Evolutionary conservation across 2,888 invertebrate genomes (phyloP), one percentile per base, ranked within the genome.

Genomic region (Rotaria socialis): DNA sequence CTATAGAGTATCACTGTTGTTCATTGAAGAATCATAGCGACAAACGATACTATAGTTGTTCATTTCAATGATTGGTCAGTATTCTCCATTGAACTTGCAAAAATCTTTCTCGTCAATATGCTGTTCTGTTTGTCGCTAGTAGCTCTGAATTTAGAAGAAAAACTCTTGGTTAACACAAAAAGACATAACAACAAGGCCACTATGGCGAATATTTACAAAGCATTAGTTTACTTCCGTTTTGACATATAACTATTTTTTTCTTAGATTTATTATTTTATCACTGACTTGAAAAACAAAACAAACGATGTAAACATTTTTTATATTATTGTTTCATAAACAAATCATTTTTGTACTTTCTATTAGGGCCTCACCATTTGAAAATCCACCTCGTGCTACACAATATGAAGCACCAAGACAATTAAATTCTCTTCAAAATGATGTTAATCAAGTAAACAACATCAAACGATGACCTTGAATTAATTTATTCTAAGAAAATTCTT

Each of bases 51-150:
- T 41, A 8, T 8, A 16, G 7, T 67, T 7, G 35, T 67, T 67
- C 35, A 67, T 19, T 2, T 19, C 35, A 67, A 35, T 67, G 67
- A 67, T 67, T 67, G 67, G 67, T 67, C 35, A 35, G 19, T 3
- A 67, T 11, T 35, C 67, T 67, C 67, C 67, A 67, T 67, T 67
- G 67, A 67, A 67, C 67, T 67, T 35, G 67, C 35, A 67, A 67
- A 67, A 67, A 16, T 52, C 67, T 67, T 35, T 67, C 27, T 67
- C 35, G 7, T 41, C 19, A 35, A 27, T 67, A 67, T 19, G 24
- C 19, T 67, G 67, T 67, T 67, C 67, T 67, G 67, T 67, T 67
- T 67, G 67, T 67, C 67, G 67, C 67, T 67, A 67, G 67, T 67
- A 41, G 35, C 35, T 35, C 4, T 7, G 8, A 41, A 67, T 6